A percentile compares a stretch with the other conserved stretches of the same genome.
These are phyloP conservation scores for Clitarchus hookeri DNA, from an alignment of 2,888 invertebrate genomes.

Conservation along the genomic window DNA sequence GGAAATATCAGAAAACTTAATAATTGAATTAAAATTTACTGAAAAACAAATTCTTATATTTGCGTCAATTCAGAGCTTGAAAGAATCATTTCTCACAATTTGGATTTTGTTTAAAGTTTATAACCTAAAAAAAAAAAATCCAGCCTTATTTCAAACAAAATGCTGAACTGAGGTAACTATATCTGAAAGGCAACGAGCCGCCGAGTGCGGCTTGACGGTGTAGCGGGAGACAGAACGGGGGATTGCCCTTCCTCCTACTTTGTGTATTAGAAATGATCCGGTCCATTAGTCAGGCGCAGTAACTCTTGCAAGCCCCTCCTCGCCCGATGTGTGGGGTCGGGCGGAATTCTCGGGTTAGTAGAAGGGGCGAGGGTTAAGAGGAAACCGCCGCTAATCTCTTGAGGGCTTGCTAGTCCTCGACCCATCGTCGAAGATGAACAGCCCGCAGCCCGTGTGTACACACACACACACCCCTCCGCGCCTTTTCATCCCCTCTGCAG, in stretches of 20 bases:
- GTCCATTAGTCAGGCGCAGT: conserved; percentile 14
- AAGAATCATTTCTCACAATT: too few relatives aligned
- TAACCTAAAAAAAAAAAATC: too few relatives aligned
- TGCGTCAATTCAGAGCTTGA: too few relatives aligned
- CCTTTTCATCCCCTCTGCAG: not conserved
- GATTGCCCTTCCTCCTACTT: conserved; percentile 6
- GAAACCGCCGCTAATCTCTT: conserved; percentile 14
- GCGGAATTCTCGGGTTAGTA: not conserved
- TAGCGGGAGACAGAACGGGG: not conserved
- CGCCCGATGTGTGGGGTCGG: not conserved
- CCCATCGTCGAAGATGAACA: conserved; percentile 9
- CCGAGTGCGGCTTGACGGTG: not conserved
- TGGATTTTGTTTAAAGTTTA: too few relatives aligned
- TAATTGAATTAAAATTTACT: too few relatives aligned
- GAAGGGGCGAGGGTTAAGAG: not conserved
- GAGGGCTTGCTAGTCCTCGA: conserved; percentile 14
- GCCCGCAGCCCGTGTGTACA: not conserved
- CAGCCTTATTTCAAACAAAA: too few relatives aligned
- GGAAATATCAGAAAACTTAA: too few relatives aligned
- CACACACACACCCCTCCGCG: not conserved
- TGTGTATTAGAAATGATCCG: conserved; percentile 14
- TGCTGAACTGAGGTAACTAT: too few relatives aligned
- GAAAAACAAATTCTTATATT: too few relatives aligned
- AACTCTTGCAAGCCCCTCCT: conserved; percentile 6
- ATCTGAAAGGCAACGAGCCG: too few relatives aligned